Base-by-base conservation (phyloP, 2,797 vertebrate genomes). In the Florisuga fusca region DNA sequence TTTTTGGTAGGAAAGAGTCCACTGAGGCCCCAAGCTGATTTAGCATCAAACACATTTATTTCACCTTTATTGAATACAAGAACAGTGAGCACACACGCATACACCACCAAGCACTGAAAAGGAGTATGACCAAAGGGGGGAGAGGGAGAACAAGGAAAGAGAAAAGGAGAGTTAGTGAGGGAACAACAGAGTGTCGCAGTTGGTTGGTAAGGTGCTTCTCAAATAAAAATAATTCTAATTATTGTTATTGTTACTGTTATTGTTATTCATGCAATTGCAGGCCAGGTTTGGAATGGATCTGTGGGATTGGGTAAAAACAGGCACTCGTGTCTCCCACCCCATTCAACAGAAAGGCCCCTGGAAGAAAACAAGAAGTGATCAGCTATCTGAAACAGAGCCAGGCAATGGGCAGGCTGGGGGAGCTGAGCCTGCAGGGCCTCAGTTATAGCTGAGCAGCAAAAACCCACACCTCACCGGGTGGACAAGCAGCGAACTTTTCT, bases 41-140 rank as follows among this genome's bases (percentile, higher is more conserved):
- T 97, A 97, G 98, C 98, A 97, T 98, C 97, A 98, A 98, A 98
- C 98, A 99, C 98, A 98, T 99, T 99, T 99, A 98, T 99, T 99
- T 98, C 98, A 99, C 99, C 98, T 98, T 98, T 98, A 99, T 98
- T 98, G 98, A 99, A 98, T 99, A 98, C 98, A 99, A 99, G 98
- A 99, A 99, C 99, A 99, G 98, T 98, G 99, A 99, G 98, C 98
- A 98, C 98, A 99, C 98, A 99, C 98, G 98, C 98, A 98, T 98
- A 99, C 98, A 98, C 98, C 98, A 99, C 98, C 91, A 98, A 99
- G 98, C 98, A 99, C 98, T 98, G 98, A 98, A 94, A 95, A 95
- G 90, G 91, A 93, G 71, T 84, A 84, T 95, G 96, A 96, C 77
- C 50, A 17, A 93, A 89, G 82, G 89, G 94, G 97, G 93, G 95